A percentile compares a stretch with the other conserved stretches of the same genome.
phyloP scores from a whole-genome alignment of 2,113 vertebrate species.

The Siniperca knerii region DNA sequence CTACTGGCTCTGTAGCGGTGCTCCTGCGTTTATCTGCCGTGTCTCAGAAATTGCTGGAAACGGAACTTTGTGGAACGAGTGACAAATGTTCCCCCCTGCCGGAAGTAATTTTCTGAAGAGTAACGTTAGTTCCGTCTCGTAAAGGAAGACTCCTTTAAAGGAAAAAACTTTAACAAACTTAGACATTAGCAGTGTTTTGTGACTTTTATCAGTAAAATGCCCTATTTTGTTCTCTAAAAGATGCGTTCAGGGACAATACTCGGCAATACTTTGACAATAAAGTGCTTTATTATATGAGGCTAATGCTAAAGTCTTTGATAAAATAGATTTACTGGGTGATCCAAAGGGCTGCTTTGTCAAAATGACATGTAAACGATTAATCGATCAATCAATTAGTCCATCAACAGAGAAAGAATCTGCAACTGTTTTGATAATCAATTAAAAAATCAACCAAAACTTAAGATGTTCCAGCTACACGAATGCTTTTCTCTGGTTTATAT shows the following conservation, averaged over 20 bases:
- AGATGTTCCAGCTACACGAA: not conserved
- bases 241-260: too few relatives aligned
- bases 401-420: not conserved
- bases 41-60: conserved; percentile 81
- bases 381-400: not conserved
- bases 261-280: not conserved
- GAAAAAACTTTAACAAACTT: not conserved
- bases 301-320: not conserved
- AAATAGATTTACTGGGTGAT: not conserved
- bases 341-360: not conserved
- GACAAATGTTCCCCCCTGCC: not conserved
- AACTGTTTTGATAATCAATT: not conserved
- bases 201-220: not conserved
- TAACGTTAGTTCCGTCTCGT: conserved; percentile 26
- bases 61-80: conserved; percentile 62
- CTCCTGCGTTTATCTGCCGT: conserved; percentile 52
- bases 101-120: conserved; percentile 11
- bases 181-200: not conserved
- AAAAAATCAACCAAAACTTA: too few relatives aligned
- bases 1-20: conserved; percentile 26
- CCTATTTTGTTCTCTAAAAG: not conserved
- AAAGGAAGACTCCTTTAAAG: not conserved
- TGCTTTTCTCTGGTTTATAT: not conserved
- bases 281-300: not conserved
- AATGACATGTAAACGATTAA: not conserved